Base-by-base conservation (phyloP, 1,140 invertebrate genomes). In the Bombus terrestris region DNA sequence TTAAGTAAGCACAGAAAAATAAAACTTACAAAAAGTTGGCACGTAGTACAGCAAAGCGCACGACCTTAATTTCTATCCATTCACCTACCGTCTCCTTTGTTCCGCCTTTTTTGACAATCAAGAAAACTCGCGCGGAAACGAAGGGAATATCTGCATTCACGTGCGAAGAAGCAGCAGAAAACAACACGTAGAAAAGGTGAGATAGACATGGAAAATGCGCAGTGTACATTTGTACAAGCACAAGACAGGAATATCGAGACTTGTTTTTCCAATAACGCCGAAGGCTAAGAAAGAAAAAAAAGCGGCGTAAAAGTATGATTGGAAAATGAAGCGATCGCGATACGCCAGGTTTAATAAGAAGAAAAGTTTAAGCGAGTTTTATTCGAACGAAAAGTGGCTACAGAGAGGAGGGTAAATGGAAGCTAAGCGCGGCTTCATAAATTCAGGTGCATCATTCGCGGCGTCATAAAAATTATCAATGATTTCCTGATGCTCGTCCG, bases 401-500 rank as follows among this genome's bases (percentile, higher is more conserved):
- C 32, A n/a, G 64, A 37, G 28, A 25, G 64, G 10, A 25, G 39
- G n/a, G 43, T 25, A 53, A 10, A 32, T 4, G 71, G 39, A 37
- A 8, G 72, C 35, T n/a, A 53, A 53, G 18, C 18, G 47, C 28
- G 43, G 37, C 43, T 83, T 59, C 64, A 37, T 83, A 85, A 85
- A 82, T 82, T 88, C 79, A 88, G 32, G 22, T 32, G 83, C 68
- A 66, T 35, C 35, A 22, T 53, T 22, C 25, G 28, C 25, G 57
- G 57, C 25, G 57, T 41, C 22, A 47, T 18, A 88, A 84, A 82
- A 83, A 84, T 77, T 39, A 82, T 86, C 64, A 68, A 59, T 71
- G 88, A 90, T 86, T 89, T 91, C 87, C 86, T 78, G 77, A 84
- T 77, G 75, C 37, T 62, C 41, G 71, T 18, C 84, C 87, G 78